phyloP scores from a whole-genome alignment of 2,888 invertebrate genomes.

The Suillia variegata region DNA sequence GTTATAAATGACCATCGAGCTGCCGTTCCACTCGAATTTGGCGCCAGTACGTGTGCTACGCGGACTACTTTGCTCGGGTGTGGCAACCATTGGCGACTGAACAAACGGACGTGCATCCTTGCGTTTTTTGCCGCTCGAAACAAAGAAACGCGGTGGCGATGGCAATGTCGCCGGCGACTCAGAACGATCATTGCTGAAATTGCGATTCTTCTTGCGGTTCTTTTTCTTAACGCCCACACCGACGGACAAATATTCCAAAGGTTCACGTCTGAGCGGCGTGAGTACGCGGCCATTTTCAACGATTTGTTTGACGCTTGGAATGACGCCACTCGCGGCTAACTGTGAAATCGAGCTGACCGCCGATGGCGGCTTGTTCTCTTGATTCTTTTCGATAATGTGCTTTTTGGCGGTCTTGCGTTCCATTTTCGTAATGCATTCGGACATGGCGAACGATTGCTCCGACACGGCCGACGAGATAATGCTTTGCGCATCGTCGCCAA shows the following conservation, averaged over 20 bases:
- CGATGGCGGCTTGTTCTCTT: conserved; percentile 58
- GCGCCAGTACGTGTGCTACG: conserved; percentile 25
- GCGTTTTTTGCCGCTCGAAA: conserved; percentile 64
- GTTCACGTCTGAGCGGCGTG: conserved; percentile 73
- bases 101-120: conserved; percentile 67
- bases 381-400: conserved; percentile 54
- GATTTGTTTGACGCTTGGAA: conserved; percentile 39
- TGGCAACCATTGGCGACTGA: conserved; percentile 38
- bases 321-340: conserved; percentile 28
- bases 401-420: conserved; percentile 64
- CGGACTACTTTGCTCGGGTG: conserved; percentile 24
- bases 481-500: conserved; percentile 70
- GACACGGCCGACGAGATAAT: conserved; percentile 78
- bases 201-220: conserved; percentile 71
- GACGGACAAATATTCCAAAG: conserved; percentile 75
- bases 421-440: conserved; percentile 68
- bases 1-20: conserved; percentile 73
- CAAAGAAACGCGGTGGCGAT: conserved; percentile 70
- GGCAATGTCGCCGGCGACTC: conserved; percentile 72
- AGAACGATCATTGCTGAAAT: conserved; percentile 65
- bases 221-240: conserved; percentile 72
- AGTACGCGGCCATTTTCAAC: conserved; percentile 63
- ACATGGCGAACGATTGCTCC: conserved; percentile 72
- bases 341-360: conserved; percentile 32
- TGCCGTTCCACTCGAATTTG: conserved; percentile 70